phyloP scores from a whole-genome alignment of 2,797 vertebrate species.

The Coracias cyanogaster region DNA sequence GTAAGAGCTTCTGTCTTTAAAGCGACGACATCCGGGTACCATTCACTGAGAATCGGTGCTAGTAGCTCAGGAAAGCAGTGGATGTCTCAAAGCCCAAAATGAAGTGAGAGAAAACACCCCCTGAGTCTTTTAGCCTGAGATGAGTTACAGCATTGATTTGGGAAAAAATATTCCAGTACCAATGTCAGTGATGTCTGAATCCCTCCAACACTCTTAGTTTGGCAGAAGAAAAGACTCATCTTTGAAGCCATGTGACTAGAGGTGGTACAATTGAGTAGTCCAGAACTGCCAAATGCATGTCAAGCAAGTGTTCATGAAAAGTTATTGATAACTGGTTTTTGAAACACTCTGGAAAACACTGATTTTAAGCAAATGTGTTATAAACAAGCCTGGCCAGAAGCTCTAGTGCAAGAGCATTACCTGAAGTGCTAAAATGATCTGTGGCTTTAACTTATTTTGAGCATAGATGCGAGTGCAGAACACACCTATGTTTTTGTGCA shows the following conservation, averaged over 20 bases:
- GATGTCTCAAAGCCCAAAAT: neutral
- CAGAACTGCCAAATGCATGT: neutral
- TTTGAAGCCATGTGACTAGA: neutral
- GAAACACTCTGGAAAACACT: neutral
- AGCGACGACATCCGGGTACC: neutral
- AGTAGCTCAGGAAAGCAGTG: neutral
- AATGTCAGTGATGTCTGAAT: neutral
- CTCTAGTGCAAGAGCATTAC: neutral
- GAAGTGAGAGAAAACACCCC: neutral
- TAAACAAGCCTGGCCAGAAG: neutral
- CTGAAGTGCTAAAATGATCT: neutral
- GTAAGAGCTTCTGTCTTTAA: neutral
- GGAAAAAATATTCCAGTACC: neutral
- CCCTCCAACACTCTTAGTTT: neutral
- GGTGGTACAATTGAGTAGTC: neutral
- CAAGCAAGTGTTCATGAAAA: neutral
- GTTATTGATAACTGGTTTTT: neutral
- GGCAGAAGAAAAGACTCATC: neutral
- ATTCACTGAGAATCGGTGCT: neutral
- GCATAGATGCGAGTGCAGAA: accelerated
- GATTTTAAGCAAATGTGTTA: neutral
- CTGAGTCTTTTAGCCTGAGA: neutral
- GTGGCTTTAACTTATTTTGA: neutral
- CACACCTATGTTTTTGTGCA: neutral
- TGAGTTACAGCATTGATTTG: neutral